These are phyloP conservation scores for Hestina assimilis DNA, from an alignment of 1,140 invertebrate species.

Conservation along the genomic window DNA sequence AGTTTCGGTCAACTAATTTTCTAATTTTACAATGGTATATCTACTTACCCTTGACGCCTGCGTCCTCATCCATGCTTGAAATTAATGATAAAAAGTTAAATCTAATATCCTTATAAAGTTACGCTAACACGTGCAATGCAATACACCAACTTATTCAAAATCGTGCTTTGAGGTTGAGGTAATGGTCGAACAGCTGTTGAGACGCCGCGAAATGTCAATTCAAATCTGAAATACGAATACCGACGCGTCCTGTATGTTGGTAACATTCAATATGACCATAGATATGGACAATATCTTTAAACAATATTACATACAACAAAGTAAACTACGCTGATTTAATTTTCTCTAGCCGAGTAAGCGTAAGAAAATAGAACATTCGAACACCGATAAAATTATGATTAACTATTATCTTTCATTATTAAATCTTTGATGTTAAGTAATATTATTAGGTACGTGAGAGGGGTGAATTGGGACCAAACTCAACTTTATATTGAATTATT, in stretches of 20 bases:
- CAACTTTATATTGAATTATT: too few relatives aligned
- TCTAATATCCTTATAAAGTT: slow-evolving; percentile 26
- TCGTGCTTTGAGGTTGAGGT: slow-evolving; percentile 44
- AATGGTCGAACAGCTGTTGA: slow-evolving; percentile 67
- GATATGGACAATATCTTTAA: background rate
- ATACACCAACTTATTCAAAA: slow-evolving; percentile 46
- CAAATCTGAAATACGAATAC: too few relatives aligned
- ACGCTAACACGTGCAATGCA: slow-evolving; percentile 57
- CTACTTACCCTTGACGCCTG: slow-evolving; percentile 51
- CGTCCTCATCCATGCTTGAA: slow-evolving; percentile 56
- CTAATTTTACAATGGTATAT: slow-evolving; percentile 18
- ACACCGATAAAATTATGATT: too few relatives aligned
- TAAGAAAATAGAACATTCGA: too few relatives aligned
- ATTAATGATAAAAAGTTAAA: slow-evolving; percentile 13
- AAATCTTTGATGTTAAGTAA: too few relatives aligned
- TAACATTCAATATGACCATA: slow-evolving; percentile 16
- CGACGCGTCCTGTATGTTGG: slow-evolving; percentile 34
- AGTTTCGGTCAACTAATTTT: slow-evolving; percentile 29
- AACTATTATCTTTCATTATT: too few relatives aligned
- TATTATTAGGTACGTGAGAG: too few relatives aligned
- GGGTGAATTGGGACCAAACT: too few relatives aligned
- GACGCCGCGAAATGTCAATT: slow-evolving; percentile 68
- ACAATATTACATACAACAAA: too few relatives aligned
- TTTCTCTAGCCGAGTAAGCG: too few relatives aligned
- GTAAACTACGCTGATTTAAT: too few relatives aligned